phyloP scores from a whole-genome alignment of 2,797 vertebrate species.

The Petrocephalus schoutedeni region DNA sequence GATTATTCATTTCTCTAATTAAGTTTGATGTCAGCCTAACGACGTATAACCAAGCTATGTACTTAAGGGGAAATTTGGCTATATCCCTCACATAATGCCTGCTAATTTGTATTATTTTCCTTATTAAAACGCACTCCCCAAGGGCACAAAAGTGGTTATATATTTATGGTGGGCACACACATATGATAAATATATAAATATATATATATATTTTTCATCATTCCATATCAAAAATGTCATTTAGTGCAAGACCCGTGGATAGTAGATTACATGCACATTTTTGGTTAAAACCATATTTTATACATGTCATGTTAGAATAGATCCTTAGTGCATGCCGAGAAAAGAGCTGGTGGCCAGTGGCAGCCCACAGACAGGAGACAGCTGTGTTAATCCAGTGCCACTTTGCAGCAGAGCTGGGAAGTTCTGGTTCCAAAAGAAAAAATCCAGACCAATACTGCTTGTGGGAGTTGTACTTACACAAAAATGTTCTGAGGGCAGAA shows the following conservation, averaged over 20 bases:
- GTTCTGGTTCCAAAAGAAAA: too few species aligned
- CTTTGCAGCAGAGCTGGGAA: too few species aligned
- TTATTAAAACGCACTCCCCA: not conserved
- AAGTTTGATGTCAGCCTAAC: constrained; percentile 27
- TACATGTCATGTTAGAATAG: not conserved
- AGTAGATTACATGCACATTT: not conserved
- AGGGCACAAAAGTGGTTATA: not conserved
- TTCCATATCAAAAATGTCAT: too few species aligned
- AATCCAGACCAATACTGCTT: too few species aligned
- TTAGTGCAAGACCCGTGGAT: not conserved
- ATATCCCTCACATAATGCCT: not conserved
- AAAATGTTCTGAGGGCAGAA: too few species aligned
- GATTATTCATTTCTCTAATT: constrained; percentile 32
- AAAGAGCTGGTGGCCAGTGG: too few species aligned
- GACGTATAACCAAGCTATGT: constrained; percentile 30
- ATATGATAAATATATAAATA: not conserved
- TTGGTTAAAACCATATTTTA: not conserved
- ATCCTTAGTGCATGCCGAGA: not conserved
- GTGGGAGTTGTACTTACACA: too few species aligned
- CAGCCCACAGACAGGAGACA: too few species aligned
- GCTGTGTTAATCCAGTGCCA: too few species aligned
- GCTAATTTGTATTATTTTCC: not conserved
- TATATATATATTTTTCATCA: not conserved
- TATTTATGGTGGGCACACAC: not conserved
- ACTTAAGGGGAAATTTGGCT: not conserved